Evolutionary conservation across 2,888 invertebrate species (phyloP), one percentile per base, ranked within the genome.

Genomic region (Mimas tiliae): DNA sequence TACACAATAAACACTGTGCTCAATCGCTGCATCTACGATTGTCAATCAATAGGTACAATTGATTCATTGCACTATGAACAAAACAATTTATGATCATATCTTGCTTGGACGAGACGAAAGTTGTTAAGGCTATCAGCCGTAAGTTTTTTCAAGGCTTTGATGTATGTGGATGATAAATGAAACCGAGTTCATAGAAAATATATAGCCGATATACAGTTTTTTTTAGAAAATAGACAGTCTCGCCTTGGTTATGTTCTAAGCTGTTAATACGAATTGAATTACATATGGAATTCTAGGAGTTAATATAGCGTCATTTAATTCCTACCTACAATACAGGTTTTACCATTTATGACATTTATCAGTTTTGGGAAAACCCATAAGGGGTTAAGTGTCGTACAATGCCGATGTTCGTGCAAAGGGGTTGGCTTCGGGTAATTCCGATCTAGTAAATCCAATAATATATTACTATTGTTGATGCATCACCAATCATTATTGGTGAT

Each of bases 11-110:
- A 42, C 65, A 62, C 47, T 47, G 34, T 38, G 50, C 16, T 34
- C 65, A 51, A 65, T 47, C 27, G 62, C 48, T 42, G 69, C 72
- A 66, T 69, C 72, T 72, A 74, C 76, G 76, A 78, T 76, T 82
- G 74, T 74, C 78, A 83, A 82, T 81, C 78, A 75, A 71, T 70
- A 51, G 12, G 27, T 27, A 64, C 72, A 68, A 79, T 78, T 74
- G 73, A 74, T 75, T 70, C 67, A 75, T 67, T 66, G 65, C 68
- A 68, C 64, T 67, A 51, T 67, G 63, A 76, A 80, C 76, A 80
- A 12, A 16, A 70, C 72, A 71, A 74, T 69, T 70, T 71, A 65
- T 73, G 70, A 69, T 72, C 65, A 68, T 55, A 58, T n/a, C 16
- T 47, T 19, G 16, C 16, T 47, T 16, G 8, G 12, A 47, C 1